These are phyloP conservation scores for Montipora cactus DNA, from an alignment of 64 coral and sea anemone genomes.

Conservation along the genomic window DNA sequence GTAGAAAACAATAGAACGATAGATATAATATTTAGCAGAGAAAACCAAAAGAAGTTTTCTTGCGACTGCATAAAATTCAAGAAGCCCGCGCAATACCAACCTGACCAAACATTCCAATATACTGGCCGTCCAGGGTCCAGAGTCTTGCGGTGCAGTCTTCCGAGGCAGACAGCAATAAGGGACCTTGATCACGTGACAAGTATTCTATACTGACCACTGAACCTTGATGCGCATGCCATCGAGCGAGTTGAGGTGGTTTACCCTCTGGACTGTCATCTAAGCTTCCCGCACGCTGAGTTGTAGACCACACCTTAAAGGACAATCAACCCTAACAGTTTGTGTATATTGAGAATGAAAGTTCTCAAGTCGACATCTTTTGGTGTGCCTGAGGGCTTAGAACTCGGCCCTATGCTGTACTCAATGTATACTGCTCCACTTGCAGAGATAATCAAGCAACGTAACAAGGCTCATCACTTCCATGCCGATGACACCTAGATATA, in stretches of 20 bases:
- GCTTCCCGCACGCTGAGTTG: conserved; percentile 58
- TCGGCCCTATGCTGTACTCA: too few relatives aligned
- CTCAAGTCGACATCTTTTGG: too few relatives aligned
- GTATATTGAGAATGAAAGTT: too few relatives aligned
- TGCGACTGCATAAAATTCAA: too few relatives aligned
- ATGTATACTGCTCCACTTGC: too few relatives aligned
- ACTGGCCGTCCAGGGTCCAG: conserved; percentile 81
- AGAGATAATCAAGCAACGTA: too few relatives aligned
- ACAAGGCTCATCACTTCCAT: too few relatives aligned
- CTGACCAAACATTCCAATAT: conserved; percentile 97
- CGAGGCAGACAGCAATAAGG: conserved; percentile 86
- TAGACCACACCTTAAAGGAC: conserved; percentile 78
- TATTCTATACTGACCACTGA: conserved; percentile 85
- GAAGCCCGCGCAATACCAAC: conserved; percentile 19
- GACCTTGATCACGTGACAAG: conserved; percentile 39
- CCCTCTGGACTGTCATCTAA: conserved; percentile 69
- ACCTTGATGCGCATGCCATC: conserved; percentile 83
- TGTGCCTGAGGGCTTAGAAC: too few relatives aligned
- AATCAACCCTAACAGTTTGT: too few relatives aligned
- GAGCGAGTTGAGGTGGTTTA: conserved; percentile 60
- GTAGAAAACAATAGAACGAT: too few relatives aligned
- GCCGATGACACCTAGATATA: too few relatives aligned
- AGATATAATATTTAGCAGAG: too few relatives aligned
- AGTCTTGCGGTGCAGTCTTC: conserved; percentile 88
- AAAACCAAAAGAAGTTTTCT: not conserved